Evolutionary conservation across 2,888 invertebrate genomes (phyloP).

Genomic region (Andricus quercusramuli): DNA sequence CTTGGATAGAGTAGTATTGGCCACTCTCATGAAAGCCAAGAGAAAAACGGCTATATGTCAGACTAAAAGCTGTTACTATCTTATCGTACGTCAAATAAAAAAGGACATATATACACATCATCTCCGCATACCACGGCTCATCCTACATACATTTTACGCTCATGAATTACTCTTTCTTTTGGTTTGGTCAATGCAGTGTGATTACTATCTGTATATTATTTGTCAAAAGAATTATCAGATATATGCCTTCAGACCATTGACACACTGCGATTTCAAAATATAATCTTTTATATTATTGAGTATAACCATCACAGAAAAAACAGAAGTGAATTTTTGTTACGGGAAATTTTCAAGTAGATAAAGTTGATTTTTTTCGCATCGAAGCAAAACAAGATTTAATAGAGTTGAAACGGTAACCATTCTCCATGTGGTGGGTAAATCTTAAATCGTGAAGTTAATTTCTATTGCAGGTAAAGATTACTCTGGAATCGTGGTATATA

Average conservation of each 20-base stretch:
- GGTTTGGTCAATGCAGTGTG: background rate
- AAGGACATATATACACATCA: background rate
- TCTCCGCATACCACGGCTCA: background rate
- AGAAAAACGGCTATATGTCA: constrained; percentile 62
- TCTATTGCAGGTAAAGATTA: too few species aligned
- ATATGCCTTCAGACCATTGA: background rate
- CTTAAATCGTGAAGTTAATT: too few species aligned
- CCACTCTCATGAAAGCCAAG: constrained; percentile 64
- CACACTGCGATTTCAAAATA: background rate
- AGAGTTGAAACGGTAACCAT: too few species aligned
- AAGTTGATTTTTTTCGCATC: too few species aligned
- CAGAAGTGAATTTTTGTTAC: too few species aligned
- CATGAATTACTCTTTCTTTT: background rate
- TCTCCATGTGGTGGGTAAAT: too few species aligned
- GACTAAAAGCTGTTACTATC: constrained; percentile 48
- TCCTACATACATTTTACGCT: background rate
- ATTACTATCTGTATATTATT: background rate
- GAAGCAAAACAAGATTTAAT: too few species aligned
- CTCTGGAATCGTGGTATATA: too few species aligned
- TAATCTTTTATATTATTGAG: background rate
- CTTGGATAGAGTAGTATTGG: constrained; percentile 47
- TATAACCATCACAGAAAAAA: too few species aligned
- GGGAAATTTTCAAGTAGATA: too few species aligned
- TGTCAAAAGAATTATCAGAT: background rate
- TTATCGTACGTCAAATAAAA: constrained; percentile 44